These are phyloP conservation scores for Pelobates cultripes DNA, from an alignment of 2,797 vertebrate genomes.

Conservation along the genomic window DNA sequence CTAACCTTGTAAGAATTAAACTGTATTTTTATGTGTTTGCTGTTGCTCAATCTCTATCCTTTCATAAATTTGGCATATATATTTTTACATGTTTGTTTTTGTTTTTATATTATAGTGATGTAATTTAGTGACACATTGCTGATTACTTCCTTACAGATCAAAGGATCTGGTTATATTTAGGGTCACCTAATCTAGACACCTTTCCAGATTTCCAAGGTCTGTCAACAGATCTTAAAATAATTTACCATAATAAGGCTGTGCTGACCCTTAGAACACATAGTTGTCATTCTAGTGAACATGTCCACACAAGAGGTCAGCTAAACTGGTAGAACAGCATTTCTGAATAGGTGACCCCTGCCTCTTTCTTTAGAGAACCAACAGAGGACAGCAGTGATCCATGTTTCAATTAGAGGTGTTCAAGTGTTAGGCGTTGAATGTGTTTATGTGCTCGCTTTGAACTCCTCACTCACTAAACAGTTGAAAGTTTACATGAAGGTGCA, in stretches of 20 bases:
- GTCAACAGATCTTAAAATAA: neutral
- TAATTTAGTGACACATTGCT: too few species aligned
- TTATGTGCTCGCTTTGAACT: neutral
- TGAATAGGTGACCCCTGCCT: neutral
- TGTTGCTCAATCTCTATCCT: too few species aligned
- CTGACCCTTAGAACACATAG: neutral
- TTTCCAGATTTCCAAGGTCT: too few species aligned
- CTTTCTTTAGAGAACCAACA: neutral
- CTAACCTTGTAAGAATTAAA: too few species aligned
- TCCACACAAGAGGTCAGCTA: slow-evolving; percentile 24
- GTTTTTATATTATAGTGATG: too few species aligned
- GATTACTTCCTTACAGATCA: too few species aligned
- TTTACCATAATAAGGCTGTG: neutral
- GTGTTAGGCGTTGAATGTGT: neutral
- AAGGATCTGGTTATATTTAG: too few species aligned
- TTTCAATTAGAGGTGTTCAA: slow-evolving; percentile 13
- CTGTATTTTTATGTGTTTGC: too few species aligned
- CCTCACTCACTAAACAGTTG: neutral
- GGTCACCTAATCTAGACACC: too few species aligned
- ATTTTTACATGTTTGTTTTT: too few species aligned
- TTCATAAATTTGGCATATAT: too few species aligned
- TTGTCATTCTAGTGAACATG: neutral
- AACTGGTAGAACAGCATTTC: slow-evolving; percentile 39
- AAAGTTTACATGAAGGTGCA: neutral
- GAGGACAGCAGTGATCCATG: slow-evolving; percentile 5